Evolutionary conservation across 1,140 invertebrate species (phyloP), one percentile per base, ranked within the genome.

Genomic region (Elymnias hypermnestra): DNA sequence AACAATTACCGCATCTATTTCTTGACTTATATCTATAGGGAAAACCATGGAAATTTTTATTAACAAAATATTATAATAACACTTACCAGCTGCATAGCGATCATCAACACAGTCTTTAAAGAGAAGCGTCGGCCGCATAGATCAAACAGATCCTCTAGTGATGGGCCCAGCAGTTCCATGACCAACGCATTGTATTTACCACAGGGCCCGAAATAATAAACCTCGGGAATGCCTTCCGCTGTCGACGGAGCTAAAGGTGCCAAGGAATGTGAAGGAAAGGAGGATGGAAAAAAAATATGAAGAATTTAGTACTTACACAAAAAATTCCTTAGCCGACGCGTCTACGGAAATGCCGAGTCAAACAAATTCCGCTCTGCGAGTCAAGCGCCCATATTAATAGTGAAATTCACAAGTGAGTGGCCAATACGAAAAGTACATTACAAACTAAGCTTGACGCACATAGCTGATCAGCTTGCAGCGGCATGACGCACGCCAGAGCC

Each of bases 101-200:
- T 96, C 95, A 98, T 97, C 83, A 99, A 89, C 84, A 99, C 98
- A 87, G 97, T 99, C 93, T 99, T 99, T 74, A 99, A 91, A 70
- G 96, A 94, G 90, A 99, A 99, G 87, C 96, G 95, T 77, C 98
- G 92, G 83, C 98, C 98, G 89, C 98, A 99, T 67, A 99, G 90
- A 89, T 99, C 98, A 90, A 99, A 99, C 49, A 99, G 92, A 88
- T 99, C 98, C 90, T 99, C 98, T 68, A 99, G 90, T 83, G 97
- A 99, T 61, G 98, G 98, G 57, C 98, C 98, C 63, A 99, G 91
- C 56, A 99, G 91, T 89, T 99, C 98, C 96, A 99, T 97, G 67
- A 99, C 98, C 85, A 99, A 89, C 53, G 98, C 98, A 90, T 99
- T 99, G 91, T 99, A 99, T 89, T 99, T 99, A 68, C 97, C 97